These are phyloP conservation scores for Upupa epops DNA, from an alignment of 2,113 vertebrate genomes.

Conservation along the genomic window DNA sequence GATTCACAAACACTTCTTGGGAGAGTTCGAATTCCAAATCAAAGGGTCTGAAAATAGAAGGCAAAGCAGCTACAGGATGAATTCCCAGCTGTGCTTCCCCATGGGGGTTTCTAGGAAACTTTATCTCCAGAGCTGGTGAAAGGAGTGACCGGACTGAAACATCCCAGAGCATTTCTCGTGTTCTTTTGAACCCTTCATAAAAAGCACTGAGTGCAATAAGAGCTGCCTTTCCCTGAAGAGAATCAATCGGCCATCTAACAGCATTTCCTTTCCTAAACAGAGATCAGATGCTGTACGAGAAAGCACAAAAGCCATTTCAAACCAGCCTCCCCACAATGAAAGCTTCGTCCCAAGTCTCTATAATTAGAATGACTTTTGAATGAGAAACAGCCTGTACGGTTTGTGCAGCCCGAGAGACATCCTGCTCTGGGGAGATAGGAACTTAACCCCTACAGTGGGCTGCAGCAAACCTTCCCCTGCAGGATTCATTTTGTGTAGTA, in stretches of 20 bases:
- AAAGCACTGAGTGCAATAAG: constrained; percentile 20
- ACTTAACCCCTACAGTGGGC: constrained; percentile 5
- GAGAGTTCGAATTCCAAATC: not conserved
- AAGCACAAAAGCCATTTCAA: constrained; percentile 45
- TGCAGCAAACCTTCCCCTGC: not conserved
- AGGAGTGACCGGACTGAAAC: constrained; percentile 15
- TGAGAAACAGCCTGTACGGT: constrained; percentile 54
- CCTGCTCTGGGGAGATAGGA: constrained; percentile 28
- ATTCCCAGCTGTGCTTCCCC: not conserved
- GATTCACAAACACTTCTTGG: not conserved
- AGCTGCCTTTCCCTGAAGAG: constrained; percentile 15
- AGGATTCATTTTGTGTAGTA: not conserved
- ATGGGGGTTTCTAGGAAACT: constrained; percentile 15
- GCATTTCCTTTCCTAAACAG: constrained; percentile 44
- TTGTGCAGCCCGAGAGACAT: constrained; percentile 43
- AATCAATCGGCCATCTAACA: constrained; percentile 38
- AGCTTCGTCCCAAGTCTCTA: constrained; percentile 56
- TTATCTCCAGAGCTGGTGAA: not conserved
- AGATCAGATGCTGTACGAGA: constrained; percentile 48
- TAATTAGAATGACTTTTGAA: constrained; percentile 68
- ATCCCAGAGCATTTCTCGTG: not conserved
- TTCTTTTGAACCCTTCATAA: constrained; percentile 3
- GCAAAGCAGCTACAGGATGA: not conserved
- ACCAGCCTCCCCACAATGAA: constrained; percentile 45
- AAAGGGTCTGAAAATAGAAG: not conserved